These are phyloP conservation scores for Hirtodrosophila histrioides DNA, from an alignment of 2,888 invertebrate genomes.

Conservation along the genomic window DNA sequence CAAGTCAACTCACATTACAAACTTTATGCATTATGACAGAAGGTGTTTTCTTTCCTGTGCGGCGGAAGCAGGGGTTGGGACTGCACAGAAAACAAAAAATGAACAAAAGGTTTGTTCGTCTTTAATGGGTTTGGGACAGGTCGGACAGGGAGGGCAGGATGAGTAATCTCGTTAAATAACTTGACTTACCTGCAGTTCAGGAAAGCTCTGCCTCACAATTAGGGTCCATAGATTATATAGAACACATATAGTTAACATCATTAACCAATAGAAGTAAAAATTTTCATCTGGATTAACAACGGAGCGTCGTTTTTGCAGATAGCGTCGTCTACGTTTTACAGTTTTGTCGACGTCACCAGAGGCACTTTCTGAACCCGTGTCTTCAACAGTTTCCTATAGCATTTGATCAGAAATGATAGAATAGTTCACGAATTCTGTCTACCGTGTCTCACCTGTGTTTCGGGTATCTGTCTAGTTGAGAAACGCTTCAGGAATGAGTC, in stretches of 20 bases:
- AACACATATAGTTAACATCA: constrained; percentile 94
- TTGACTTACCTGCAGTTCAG: constrained; percentile 90
- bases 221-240: constrained; percentile 98
- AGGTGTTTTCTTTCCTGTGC: constrained; percentile 35
- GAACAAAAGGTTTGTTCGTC: constrained; percentile 8
- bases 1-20: constrained; percentile 59
- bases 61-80: no score
- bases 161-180: constrained; percentile 7
- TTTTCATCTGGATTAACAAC: constrained; percentile 98
- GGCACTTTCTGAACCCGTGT: constrained; percentile 89
- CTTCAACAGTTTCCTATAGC: constrained; percentile 87
- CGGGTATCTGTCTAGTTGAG: constrained; percentile 95
- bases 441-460: constrained; percentile 89
- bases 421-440: no score
- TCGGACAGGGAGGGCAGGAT: no score
- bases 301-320: constrained; percentile 89
- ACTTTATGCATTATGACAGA: constrained; percentile 39
- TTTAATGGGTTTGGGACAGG: neutral
- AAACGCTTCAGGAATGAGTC: constrained; percentile 97
- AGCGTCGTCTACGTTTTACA: constrained; percentile 87
- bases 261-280: constrained; percentile 98
- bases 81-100: neutral
- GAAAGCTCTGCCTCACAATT: constrained; percentile 97
- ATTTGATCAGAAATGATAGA: no score
- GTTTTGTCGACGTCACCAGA: constrained; percentile 86